Percentiles rank a stretch among this genome's conserved stretches.
phyloP scores from a whole-genome alignment of 1,140 invertebrate species.

The Drosophila subpulchrella region DNA sequence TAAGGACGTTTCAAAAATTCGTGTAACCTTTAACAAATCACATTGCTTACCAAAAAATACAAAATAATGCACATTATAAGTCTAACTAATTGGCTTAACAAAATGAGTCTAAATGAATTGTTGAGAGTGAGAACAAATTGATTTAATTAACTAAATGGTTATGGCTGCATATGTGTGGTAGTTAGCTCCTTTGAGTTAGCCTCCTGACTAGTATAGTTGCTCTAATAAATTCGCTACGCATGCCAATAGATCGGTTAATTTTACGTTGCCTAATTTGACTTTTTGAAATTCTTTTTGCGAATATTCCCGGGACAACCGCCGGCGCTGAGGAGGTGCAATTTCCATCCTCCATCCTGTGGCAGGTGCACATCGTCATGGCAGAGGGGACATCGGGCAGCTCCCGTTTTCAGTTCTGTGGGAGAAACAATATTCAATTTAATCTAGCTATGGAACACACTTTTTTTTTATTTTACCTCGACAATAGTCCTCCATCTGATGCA shows the following conservation, averaged over 20 bases:
- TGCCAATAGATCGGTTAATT: constrained; percentile 35
- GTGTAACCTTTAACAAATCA: constrained; percentile 73
- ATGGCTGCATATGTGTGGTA: constrained; percentile 2
- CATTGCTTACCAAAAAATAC: constrained; percentile 72
- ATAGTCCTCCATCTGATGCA: constrained; percentile 87
- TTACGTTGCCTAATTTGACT: constrained; percentile 59
- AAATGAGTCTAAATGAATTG: constrained; percentile 53
- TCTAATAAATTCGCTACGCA: constrained; percentile 56
- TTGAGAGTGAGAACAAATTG: constrained; percentile 44
- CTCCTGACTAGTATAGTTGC: constrained; percentile 27
- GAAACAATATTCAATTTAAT: not conserved
- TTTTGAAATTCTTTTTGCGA: constrained; percentile 76
- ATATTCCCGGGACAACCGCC: constrained; percentile 82
- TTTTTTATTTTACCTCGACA: constrained; percentile 83
- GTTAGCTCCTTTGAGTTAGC: constrained; percentile 9
- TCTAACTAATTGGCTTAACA: constrained; percentile 57
- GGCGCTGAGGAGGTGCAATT: constrained; percentile 80
- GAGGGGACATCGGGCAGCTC: constrained; percentile 89
- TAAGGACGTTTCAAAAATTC: constrained; percentile 79
- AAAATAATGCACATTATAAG: constrained; percentile 45
- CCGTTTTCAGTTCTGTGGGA: constrained; percentile 85
- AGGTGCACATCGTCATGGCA: constrained; percentile 88
- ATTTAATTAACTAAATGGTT: constrained; percentile 55
- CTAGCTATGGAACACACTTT: not conserved
- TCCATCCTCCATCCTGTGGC: constrained; percentile 85